These are phyloP conservation scores for Phalacrocorax aristotelis DNA, from an alignment of 2,113 vertebrate genomes.

Conservation along the genomic window DNA sequence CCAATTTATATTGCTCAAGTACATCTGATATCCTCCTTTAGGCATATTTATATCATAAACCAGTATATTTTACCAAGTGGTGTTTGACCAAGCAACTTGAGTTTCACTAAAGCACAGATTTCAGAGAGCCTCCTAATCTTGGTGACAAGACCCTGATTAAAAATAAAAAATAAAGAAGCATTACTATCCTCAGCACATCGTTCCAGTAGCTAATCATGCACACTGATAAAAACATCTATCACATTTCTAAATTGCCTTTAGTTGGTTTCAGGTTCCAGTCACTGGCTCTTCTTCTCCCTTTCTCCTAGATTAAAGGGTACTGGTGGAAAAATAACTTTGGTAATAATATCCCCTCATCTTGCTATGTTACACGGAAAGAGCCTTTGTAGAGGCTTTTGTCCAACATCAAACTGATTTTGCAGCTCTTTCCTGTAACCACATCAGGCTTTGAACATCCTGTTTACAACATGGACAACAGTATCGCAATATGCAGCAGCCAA, in stretches of 20 bases:
- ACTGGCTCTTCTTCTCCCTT: not conserved
- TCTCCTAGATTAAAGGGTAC: not conserved
- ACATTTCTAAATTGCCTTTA: not conserved
- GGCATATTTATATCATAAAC: not conserved
- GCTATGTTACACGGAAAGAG: not conserved
- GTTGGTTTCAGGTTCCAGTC: not conserved
- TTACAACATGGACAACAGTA: not conserved
- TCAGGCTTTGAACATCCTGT: not conserved
- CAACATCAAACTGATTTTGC: not conserved
- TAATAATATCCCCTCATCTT: not conserved
- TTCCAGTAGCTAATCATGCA: not conserved
- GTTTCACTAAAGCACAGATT: not conserved
- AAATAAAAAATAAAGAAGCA: not conserved
- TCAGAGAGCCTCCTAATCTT: not conserved
- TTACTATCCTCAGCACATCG: fast-evolving
- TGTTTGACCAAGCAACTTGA: not conserved
- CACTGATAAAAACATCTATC: not conserved
- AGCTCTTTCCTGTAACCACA: not conserved
- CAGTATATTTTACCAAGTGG: not conserved
- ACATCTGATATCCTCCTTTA: not conserved
- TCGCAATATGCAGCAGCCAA: not conserved
- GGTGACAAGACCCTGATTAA: not conserved
- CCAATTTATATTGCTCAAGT: not conserved
- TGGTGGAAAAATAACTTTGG: not conserved
- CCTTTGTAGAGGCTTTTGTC: not conserved